Percentiles rank a stretch among this genome's conserved stretches.
Evolutionary conservation across 2,113 vertebrate genomes (phyloP).

Genomic region (Cygnus buccinator): DNA sequence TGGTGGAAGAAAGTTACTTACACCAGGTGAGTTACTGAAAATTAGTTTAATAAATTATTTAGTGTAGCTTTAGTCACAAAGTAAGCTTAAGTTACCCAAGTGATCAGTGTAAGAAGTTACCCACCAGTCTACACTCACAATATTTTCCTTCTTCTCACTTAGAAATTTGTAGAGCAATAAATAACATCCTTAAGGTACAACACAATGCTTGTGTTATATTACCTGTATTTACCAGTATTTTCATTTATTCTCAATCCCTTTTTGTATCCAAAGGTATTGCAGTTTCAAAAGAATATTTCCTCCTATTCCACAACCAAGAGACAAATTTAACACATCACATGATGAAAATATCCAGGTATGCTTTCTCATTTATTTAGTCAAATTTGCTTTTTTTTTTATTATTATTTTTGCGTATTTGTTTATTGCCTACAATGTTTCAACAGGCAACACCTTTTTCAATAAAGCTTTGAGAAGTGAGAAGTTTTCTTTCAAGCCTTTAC

Average conservation of each 20-base stretch:
- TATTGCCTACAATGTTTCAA: background rate
- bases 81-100: background rate
- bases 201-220: background rate
- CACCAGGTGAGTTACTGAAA: background rate
- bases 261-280: slow-evolving; percentile 24
- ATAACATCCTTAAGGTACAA: background rate
- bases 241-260: background rate
- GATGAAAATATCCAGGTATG: slow-evolving; percentile 39
- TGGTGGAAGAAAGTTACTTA: background rate
- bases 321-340: background rate
- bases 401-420: background rate
- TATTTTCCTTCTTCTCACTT: background rate
- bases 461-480: background rate
- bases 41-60: background rate
- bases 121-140: background rate
- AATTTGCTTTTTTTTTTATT: background rate
- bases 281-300: background rate
- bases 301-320: slow-evolving; percentile 50
- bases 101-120: background rate
- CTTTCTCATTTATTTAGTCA: background rate
- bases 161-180: background rate
- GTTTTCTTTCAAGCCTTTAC: background rate
- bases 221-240: background rate
- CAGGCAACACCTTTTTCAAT: background rate
- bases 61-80: background rate